Percentiles rank a stretch among this genome's conserved stretches.
Evolutionary conservation across 2,113 vertebrate genomes (phyloP).

Genomic region (Cyprinodon brontotheroides): DNA sequence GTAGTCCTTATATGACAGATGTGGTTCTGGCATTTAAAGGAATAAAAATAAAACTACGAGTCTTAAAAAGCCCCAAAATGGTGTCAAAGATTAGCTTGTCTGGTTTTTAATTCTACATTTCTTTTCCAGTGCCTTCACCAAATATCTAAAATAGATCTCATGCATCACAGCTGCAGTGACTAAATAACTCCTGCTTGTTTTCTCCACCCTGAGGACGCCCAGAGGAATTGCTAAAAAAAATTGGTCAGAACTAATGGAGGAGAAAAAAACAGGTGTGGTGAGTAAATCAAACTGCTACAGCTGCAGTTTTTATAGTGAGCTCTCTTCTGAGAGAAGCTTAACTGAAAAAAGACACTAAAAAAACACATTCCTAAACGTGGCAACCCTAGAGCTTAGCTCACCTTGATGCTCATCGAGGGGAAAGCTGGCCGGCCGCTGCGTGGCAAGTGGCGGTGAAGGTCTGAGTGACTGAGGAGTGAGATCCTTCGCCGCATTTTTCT

Average conservation of each 20-base stretch:
- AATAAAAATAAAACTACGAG: too few species aligned
- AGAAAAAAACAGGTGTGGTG: constrained; percentile 50
- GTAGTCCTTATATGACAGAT: too few species aligned
- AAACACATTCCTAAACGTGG: constrained; percentile 16
- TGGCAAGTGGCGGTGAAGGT: constrained; percentile 37
- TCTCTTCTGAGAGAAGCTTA: constrained; percentile 12
- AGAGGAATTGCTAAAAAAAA: constrained; percentile 50
- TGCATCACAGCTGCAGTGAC: constrained; percentile 19
- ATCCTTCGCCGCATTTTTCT: constrained; percentile 66
- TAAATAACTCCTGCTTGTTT: constrained; percentile 41
- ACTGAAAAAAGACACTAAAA: constrained; percentile 33
- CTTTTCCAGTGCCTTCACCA: not conserved
- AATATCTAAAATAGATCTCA: constrained; percentile 20
- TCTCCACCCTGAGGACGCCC: constrained; percentile 37
- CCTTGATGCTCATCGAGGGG: constrained; percentile 47
- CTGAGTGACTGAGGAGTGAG: constrained; percentile 46
- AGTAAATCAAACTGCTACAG: constrained; percentile 21
- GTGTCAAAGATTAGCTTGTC: constrained; percentile 9
- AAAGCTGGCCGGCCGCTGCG: constrained; percentile 23
- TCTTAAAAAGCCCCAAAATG: not conserved
- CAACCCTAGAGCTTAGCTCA: constrained; percentile 12
- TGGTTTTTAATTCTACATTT: not conserved
- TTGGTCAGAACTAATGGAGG: constrained; percentile 64
- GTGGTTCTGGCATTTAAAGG: too few species aligned
- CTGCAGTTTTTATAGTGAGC: constrained; percentile 37